A percentile compares a stretch with the other conserved stretches of the same genome.
Conservation (phyloP, 2,113 vertebrate genomes). For the Chamaetylas fuelleborni region DNA sequence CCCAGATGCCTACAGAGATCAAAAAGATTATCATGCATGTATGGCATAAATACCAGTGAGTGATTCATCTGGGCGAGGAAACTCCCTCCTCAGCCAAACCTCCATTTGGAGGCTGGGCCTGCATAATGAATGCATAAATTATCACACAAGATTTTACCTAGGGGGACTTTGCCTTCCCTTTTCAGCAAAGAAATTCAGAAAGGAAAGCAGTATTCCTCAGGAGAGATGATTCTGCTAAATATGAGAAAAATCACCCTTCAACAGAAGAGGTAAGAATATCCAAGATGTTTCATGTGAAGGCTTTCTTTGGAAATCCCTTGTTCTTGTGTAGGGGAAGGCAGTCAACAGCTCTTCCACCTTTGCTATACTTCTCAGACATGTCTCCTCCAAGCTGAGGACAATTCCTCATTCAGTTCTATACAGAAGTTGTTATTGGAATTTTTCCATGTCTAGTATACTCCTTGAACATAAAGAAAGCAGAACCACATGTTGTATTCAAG, state of each 20-base stretch:
- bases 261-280: neutral
- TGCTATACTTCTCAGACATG: neutral
- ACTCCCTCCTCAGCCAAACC: neutral
- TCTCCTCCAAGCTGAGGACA: neutral
- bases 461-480: neutral
- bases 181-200: neutral
- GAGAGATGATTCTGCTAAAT: neutral
- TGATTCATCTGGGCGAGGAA: neutral
- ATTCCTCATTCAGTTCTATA: neutral
- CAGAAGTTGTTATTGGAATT: neutral
- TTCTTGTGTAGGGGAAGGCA: neutral
- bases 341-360: neutral
- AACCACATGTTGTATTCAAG: neutral
- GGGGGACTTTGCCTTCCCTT: neutral
- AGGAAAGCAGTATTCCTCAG: neutral
- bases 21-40: neutral
- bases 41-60: neutral
- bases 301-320: neutral
- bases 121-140: neutral
- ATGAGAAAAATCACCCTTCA: neutral
- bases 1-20: slow-evolving; percentile 25
- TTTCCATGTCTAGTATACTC: neutral
- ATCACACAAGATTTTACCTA: neutral
- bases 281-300: neutral
- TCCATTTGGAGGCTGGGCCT: neutral